Evolutionary conservation across 2,113 vertebrate species (phyloP).

Genomic region (Pimephales promelas): DNA sequence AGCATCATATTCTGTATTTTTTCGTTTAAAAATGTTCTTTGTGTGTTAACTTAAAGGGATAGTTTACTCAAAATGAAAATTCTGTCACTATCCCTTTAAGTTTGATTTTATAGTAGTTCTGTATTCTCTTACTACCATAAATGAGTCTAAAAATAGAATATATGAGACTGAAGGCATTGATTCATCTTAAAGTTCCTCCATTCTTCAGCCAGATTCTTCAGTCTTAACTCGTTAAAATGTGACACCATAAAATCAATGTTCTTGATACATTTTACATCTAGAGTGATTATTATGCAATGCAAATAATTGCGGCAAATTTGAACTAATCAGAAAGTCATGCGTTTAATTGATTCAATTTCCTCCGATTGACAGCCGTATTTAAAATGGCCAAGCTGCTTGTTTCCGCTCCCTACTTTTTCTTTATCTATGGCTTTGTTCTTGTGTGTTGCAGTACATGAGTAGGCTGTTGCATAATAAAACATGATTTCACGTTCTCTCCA

Average conservation of each 20-base stretch:
- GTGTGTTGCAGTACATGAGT: slow-evolving; percentile 41
- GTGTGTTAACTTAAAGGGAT: slow-evolving; percentile 11
- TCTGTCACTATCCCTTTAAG: slow-evolving; percentile 4
- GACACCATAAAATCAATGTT: slow-evolving; percentile 12
- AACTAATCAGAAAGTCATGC: not conserved
- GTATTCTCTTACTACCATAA: not conserved
- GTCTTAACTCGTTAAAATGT: slow-evolving; percentile 29
- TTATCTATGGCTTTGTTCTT: slow-evolving; percentile 27
- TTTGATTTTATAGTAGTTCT: not conserved
- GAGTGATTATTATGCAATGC: not conserved
- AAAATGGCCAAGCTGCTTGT: slow-evolving; percentile 1
- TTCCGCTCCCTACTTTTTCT: slow-evolving; percentile 8
- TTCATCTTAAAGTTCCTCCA: not conserved
- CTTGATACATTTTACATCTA: not conserved
- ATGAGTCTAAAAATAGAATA: not conserved
- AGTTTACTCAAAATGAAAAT: not conserved
- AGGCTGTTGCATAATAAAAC: slow-evolving; percentile 51
- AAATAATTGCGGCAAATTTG: not conserved
- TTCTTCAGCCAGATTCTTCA: not conserved
- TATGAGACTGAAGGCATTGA: not conserved
- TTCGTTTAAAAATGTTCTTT: slow-evolving; percentile 2
- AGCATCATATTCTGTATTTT: not conserved
- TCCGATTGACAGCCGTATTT: slow-evolving; percentile 12
- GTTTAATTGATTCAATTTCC: slow-evolving; percentile 2
- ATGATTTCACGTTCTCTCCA: slow-evolving; percentile 40